Evolutionary conservation across 1,140 invertebrate genomes (phyloP).

Genomic region (Apolygus lucorum): DNA sequence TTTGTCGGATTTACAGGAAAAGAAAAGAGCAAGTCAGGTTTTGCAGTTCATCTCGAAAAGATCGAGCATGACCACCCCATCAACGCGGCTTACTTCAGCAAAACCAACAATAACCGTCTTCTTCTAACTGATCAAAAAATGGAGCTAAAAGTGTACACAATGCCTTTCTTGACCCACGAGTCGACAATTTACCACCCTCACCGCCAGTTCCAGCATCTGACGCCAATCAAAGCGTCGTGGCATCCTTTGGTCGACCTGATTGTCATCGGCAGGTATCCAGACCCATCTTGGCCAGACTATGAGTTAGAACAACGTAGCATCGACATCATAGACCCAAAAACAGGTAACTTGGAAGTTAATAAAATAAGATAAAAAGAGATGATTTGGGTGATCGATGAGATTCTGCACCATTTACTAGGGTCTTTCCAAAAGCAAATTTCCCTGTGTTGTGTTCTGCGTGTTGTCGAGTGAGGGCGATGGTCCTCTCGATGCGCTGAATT

Average conservation of each 20-base stretch:
- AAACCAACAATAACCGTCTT: conserved; percentile 24
- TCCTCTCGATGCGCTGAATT: no score
- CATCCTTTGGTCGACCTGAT: conserved; percentile 30
- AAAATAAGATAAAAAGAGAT: no score
- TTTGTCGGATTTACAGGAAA: conserved; percentile 17
- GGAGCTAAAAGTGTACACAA: conserved; percentile 28
- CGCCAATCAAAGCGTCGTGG: conserved; percentile 31
- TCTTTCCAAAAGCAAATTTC: no score
- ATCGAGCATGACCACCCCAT: conserved; percentile 20
- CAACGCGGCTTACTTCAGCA: conserved; percentile 28
- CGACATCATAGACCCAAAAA: conserved; percentile 22
- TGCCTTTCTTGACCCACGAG: conserved; percentile 22
- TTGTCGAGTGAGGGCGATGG: no score
- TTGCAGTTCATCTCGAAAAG: conserved; percentile 4
- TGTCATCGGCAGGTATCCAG: conserved; percentile 30
- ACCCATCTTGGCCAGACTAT: conserved; percentile 8
- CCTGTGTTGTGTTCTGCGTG: no score
- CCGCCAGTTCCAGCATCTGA: conserved; percentile 30
- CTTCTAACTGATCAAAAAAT: conserved; percentile 29
- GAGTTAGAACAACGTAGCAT: conserved; percentile 14
- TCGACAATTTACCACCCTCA: conserved; percentile 29
- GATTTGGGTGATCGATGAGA: no score
- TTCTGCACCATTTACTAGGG: no score
- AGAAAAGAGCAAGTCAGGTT: conserved; percentile 1
- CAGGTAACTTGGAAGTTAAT: no score